Evolutionary conservation across 2,888 invertebrate genomes (phyloP), one percentile per base, ranked within the genome.

Genomic region (Danaus chrysippus): DNA sequence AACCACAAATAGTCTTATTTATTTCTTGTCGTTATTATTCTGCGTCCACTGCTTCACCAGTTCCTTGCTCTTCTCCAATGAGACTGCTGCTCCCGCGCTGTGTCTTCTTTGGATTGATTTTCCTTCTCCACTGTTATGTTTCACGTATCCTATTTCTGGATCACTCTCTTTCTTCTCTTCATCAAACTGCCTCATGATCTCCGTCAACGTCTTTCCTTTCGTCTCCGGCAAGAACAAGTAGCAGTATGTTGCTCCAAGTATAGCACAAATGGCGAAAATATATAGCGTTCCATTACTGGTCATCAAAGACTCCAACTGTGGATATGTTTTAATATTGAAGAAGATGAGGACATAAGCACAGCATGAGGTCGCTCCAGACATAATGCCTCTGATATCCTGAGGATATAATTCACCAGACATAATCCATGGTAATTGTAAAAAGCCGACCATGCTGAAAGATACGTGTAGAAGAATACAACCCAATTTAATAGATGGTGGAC

Each of bases 331-430:
- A 41, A 95, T 94, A 56, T 93, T 93, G 46, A 93, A 89, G 79
- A 95, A 95, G 43, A 94, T 94, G 12, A 95, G 87, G 2, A 93
- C 80, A 71, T 95, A 95, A 0, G 93, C 95, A 58, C 95, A 92
- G 61, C 94, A 94, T 0, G 94, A 93, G 0, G 95, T 94, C 0
- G 94, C 82, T 0, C 95, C 95, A 0, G 94, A 93, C 92, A 94
- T 93, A 0, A 94, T 92, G 0, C 95, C 94, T 69, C 95, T 85
- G 1, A 94, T 93, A 62, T 92, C 92, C 67, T 94, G 87, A 1
- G 95, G 94, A 71, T 94, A 95, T 53, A 95, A 76, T 73, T 95
- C 95, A 1, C 94, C 94, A 0, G 93, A 94, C 93, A 95, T 93
- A 41, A 95, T 93, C 94, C 95, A 95, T 0, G 95, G 95, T 5